Conservation (phyloP, 2,888 invertebrate species). For the Drosophila mayaguana region DNA sequence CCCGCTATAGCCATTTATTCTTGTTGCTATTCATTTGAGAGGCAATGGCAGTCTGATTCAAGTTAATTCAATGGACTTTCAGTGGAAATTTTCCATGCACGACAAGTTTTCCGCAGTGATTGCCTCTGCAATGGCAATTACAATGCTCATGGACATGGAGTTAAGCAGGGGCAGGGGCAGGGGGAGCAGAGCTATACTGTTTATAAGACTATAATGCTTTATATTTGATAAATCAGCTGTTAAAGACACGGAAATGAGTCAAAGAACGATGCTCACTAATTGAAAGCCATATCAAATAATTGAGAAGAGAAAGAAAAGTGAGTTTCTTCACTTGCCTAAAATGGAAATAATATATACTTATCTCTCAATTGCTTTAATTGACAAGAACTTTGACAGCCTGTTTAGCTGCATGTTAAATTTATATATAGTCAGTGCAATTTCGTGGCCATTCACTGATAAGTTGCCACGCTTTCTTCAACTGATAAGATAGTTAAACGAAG, state of each 20-base stretch:
- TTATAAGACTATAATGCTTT: background rate
- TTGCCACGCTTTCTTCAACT: constrained; percentile 1
- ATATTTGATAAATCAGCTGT: constrained; percentile 1
- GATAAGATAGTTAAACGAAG: constrained; percentile 5
- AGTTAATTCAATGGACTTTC: constrained; percentile 56
- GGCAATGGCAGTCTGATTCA: constrained; percentile 23
- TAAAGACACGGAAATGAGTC: background rate
- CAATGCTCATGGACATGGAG: background rate
- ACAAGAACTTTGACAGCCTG: constrained; percentile 2
- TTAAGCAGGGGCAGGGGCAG: background rate
- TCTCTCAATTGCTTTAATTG: background rate
- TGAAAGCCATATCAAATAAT: background rate
- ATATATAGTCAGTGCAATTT: background rate
- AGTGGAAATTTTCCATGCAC: constrained; percentile 69
- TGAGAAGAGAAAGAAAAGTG: background rate
- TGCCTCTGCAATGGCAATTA: constrained; percentile 24
- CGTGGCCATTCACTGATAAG: background rate
- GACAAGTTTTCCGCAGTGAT: constrained; percentile 28
- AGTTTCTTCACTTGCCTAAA: background rate
- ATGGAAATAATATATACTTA: background rate
- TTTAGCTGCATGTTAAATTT: constrained; percentile 3
- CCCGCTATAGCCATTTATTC: background rate
- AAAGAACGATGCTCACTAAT: background rate
- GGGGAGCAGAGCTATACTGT: background rate
- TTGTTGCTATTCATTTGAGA: constrained; percentile 17